Evolutionary conservation across 2,888 invertebrate species (phyloP), one percentile per base, ranked within the genome.

Genomic region (Encarsia formosa): DNA sequence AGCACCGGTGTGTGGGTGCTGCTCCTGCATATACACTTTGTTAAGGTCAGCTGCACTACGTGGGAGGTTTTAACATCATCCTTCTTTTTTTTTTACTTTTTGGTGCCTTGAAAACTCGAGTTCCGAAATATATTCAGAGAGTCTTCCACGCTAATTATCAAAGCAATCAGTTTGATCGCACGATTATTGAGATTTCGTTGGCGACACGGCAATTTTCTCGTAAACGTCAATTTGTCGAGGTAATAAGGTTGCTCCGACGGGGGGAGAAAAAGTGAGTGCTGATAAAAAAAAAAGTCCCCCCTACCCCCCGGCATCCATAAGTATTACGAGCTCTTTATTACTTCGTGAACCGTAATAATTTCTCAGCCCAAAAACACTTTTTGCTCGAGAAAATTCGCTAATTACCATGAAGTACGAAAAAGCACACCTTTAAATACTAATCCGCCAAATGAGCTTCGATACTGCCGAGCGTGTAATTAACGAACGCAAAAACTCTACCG

Each of bases 371-470:
- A n/a, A n/a, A n/a, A n/a, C n/a, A n/a, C n/a, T n/a, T n/a, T n/a
- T n/a, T n/a, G n/a, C n/a, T n/a, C n/a, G n/a, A n/a, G n/a, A n/a
- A n/a, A 47, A 39, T 35, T 35, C 29, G 38, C 42, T 43, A 52
- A 52, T 52, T 47, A 37, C 29, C 13, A 18, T 4, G n/a, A 23
- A 18, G n/a, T 16, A 18, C 19, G 19, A 22, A 34, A 9, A 8
- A 3, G 16, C 31, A 3, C 20, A 13, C 23, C 18, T 37, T 46
- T 45, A 41, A 52, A 49, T 40, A 35, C 44, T 44, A 44, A 53
- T 44, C 29, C 41, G 16, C 37, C 16, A 49, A 54, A 54, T 54
- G 49, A 49, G 41, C 44, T 34, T 45, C 49, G 31, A 49, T 53
- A 48, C 18, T 23, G 3, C 16, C 5, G 37, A 43, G 22, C 35